Percentiles rank a stretch among this genome's conserved stretches.
These are phyloP conservation scores for Panagrolaimus sp. DNA, from an alignment of 1,140 invertebrate species.

Conservation along the genomic window DNA sequence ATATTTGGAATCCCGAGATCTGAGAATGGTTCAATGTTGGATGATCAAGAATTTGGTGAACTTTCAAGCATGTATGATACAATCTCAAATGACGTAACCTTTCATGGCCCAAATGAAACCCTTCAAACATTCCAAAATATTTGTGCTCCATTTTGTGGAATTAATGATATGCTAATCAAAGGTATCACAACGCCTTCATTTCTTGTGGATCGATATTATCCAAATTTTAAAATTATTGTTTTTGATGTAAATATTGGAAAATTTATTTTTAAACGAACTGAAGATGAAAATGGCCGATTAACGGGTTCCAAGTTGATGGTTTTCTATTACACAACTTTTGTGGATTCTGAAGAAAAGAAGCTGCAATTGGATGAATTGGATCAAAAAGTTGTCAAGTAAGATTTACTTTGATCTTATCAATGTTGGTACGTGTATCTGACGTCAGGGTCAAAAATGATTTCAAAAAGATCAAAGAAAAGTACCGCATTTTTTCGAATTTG, in stretches of 20 bases:
- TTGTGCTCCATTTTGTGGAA: constrained; percentile 13
- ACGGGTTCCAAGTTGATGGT: not conserved
- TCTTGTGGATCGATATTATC: constrained; percentile 3
- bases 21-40: not conserved
- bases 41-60: constrained; percentile 11
- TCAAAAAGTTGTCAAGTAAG: constrained; percentile 7
- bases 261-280: constrained; percentile 10
- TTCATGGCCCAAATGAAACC: not conserved
- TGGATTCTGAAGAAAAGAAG: not conserved
- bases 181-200: not conserved
- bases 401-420: not conserved
- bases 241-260: constrained; percentile 9
- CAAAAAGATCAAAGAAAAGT: too few relatives aligned
- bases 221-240: constrained; percentile 3
- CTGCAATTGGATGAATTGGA: not conserved
- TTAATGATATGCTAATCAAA: not conserved
- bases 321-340: constrained; percentile 6
- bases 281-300: not conserved
- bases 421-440: too few relatives aligned
- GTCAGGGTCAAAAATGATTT: too few relatives aligned
- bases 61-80: not conserved
- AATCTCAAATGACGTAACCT: not conserved
- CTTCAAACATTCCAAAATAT: not conserved
- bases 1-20: not conserved
- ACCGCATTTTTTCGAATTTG: too few relatives aligned